Percentiles rank a stretch among this genome's conserved stretches.
These are phyloP conservation scores for Mimachlamys varia DNA, from an alignment of 2,888 invertebrate species.

Conservation along the genomic window DNA sequence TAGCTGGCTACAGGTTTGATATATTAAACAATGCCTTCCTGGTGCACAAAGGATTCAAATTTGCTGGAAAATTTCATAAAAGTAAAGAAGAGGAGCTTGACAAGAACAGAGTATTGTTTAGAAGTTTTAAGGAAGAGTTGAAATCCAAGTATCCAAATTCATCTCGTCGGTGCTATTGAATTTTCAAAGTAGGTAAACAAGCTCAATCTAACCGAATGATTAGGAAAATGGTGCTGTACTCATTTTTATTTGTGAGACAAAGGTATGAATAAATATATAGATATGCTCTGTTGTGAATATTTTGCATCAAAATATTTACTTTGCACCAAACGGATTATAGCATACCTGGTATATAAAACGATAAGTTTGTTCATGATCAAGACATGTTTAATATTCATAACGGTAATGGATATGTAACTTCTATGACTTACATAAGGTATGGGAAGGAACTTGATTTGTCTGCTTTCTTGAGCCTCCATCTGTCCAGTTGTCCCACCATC, in stretches of 20 bases:
- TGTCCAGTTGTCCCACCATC: background rate
- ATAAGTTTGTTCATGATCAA: too few species aligned
- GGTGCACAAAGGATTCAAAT: constrained; percentile 84
- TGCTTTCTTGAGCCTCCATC: background rate
- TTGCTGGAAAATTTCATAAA: constrained; percentile 81
- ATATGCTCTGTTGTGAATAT: too few species aligned
- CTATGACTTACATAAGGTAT: too few species aligned
- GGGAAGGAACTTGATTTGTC: background rate
- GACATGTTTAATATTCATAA: too few species aligned
- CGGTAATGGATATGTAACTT: too few species aligned
- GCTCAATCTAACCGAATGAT: background rate
- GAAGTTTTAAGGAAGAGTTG: constrained; percentile 83
- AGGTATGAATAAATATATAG: too few species aligned
- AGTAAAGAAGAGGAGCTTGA: constrained; percentile 83
- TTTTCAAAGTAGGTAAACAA: background rate
- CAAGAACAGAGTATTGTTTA: constrained; percentile 82
- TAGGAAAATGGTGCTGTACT: background rate
- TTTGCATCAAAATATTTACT: too few species aligned
- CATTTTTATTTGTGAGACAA: background rate
- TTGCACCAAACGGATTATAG: too few species aligned
- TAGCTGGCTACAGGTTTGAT: constrained; percentile 83
- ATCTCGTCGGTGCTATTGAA: constrained; percentile 81
- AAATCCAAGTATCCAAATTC: constrained; percentile 83
- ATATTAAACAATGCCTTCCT: constrained; percentile 84
- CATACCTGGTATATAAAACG: too few species aligned